A percentile compares a stretch with the other conserved stretches of the same genome.
phyloP scores from a whole-genome alignment of 2,797 vertebrate species.

The Neosalanx taihuensis region DNA sequence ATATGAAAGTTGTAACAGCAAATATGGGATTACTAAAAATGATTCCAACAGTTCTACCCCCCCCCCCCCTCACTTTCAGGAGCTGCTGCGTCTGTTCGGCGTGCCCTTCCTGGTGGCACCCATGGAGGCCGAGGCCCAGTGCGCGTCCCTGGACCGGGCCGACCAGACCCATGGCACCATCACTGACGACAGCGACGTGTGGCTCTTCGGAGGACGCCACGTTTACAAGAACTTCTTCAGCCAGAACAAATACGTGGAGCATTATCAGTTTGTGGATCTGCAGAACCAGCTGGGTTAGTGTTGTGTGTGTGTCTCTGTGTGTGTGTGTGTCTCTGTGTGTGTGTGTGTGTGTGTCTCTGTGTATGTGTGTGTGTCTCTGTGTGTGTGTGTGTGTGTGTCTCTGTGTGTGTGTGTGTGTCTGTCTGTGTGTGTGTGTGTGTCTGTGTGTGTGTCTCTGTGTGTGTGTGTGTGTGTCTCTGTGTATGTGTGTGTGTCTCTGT shows the following conservation, averaged over 20 bases:
- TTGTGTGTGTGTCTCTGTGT: neutral
- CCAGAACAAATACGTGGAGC: slow-evolving; percentile 89
- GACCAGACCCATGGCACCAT: slow-evolving; percentile 96
- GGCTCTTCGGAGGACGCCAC: slow-evolving; percentile 94
- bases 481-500: neutral
- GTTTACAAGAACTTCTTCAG: slow-evolving; percentile 98
- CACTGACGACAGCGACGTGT: slow-evolving; percentile 95
- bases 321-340: slow-evolving; percentile 1
- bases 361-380: neutral
- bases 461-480: neutral
- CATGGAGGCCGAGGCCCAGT: slow-evolving; percentile 95
- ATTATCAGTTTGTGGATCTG: slow-evolving; percentile 88
- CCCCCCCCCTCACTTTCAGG: slow-evolving; percentile 63
- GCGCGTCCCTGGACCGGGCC: slow-evolving; percentile 83
- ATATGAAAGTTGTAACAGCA: no score
- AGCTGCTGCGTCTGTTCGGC: slow-evolving; percentile 90
- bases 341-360: neutral
- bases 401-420: neutral
- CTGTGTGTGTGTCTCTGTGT: neutral
- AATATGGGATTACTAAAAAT: no score
- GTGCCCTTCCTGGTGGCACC: slow-evolving; percentile 91
- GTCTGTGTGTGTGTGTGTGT: neutral
- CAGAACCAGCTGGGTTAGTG: slow-evolving; percentile 87
- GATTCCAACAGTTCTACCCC: no score
- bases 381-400: neutral